phyloP scores from a whole-genome alignment of 2,797 vertebrate genomes.

The Toxotes lorentzi region DNA sequence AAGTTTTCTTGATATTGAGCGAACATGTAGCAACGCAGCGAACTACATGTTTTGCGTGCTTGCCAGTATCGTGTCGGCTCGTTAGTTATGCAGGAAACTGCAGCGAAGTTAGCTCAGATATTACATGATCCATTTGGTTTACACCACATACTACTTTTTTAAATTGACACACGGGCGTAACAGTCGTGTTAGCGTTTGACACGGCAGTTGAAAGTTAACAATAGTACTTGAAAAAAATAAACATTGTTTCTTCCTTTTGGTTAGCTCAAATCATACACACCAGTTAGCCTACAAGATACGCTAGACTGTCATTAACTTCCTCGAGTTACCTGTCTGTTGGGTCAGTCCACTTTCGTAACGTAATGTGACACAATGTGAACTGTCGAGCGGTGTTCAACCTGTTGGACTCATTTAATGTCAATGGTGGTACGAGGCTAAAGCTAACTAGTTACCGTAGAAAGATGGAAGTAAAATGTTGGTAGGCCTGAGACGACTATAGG shows the following conservation, averaged over 20 bases:
- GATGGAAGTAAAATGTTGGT: neutral
- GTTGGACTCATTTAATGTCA: neutral
- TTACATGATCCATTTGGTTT: rapidly evolving
- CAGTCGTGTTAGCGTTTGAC: no score
- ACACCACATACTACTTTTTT: neutral
- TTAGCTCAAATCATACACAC: neutral
- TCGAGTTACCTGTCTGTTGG: neutral
- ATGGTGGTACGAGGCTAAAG: neutral
- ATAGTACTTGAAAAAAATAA: neutral
- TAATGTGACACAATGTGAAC: no score
- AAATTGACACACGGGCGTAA: rapidly evolving
- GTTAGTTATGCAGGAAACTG: neutral
- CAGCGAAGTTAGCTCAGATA: neutral
- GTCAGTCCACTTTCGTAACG: neutral
- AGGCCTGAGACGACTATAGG: neutral
- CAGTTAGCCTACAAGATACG: neutral
- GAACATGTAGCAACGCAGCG: neutral
- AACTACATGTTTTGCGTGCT: neutral
- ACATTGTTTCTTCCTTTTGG: neutral
- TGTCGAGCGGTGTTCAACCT: neutral
- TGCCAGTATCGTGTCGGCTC: neutral
- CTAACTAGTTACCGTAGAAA: neutral
- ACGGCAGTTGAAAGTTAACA: neutral
- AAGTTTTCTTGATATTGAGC: neutral
- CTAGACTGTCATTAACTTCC: neutral